Conservation (phyloP, 2,113 vertebrate genomes). For the Scytalopus superciliaris region DNA sequence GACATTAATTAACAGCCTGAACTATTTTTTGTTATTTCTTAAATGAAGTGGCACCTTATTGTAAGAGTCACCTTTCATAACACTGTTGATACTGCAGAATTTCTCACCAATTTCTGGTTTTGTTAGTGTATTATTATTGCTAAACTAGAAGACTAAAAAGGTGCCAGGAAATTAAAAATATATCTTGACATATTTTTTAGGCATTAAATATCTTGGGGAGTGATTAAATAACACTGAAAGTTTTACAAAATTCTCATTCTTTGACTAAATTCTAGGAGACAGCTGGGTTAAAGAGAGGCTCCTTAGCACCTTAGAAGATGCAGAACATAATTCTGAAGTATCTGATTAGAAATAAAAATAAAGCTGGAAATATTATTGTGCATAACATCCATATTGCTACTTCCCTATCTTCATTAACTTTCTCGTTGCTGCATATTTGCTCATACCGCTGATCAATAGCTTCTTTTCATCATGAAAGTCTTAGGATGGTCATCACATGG, state of each 20-base stretch:
- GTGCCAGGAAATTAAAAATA: slow-evolving; percentile 15
- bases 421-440: not conserved
- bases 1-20: not conserved
- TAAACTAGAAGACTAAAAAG: not conserved
- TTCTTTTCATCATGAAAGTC: not conserved
- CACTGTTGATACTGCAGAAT: not conserved
- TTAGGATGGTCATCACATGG: not conserved
- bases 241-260: slow-evolving; percentile 28
- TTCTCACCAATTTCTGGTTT: not conserved
- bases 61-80: not conserved
- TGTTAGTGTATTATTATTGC: not conserved
- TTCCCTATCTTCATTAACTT: not conserved
- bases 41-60: not conserved
- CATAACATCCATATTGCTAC: not conserved
- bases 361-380: not conserved
- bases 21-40: not conserved
- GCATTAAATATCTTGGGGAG: not conserved
- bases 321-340: not conserved
- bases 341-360: not conserved
- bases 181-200: slow-evolving; percentile 8
- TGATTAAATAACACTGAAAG: slow-evolving; percentile 3
- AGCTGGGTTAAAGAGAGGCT: not conserved
- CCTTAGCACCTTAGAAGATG: not conserved
- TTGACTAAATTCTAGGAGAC: not conserved
- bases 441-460: not conserved